These are phyloP conservation scores for Pampusana beccarii DNA, from an alignment of 2,113 vertebrate species.

Conservation along the genomic window DNA sequence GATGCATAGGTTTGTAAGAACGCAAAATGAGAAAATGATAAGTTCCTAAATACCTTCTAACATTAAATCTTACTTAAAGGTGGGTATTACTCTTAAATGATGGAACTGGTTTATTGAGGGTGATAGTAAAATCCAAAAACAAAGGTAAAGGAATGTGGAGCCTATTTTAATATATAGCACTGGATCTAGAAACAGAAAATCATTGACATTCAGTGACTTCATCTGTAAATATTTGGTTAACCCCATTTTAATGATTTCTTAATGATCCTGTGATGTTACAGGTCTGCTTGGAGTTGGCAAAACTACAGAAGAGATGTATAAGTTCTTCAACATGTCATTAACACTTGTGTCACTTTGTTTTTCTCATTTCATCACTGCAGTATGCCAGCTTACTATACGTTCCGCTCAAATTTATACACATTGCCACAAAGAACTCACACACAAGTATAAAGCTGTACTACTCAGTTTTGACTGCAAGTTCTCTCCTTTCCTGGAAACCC, in stretches of 20 bases:
- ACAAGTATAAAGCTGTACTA: neutral
- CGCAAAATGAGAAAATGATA: neutral
- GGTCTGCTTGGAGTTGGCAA: neutral
- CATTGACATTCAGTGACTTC: neutral
- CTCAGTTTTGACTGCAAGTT: neutral
- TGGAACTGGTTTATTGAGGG: neutral
- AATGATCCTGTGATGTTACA: neutral
- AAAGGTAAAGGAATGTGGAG: neutral
- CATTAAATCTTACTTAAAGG: neutral
- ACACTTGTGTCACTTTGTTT: fast-evolving
- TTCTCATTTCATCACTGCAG: neutral
- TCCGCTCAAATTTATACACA: neutral
- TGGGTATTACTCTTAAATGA: neutral
- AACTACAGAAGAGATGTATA: neutral
- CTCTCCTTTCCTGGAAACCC: neutral
- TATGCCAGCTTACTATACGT: neutral
- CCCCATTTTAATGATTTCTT: neutral
- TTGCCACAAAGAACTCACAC: neutral
- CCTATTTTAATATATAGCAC: neutral
- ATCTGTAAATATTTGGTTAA: neutral
- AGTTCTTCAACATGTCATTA: neutral
- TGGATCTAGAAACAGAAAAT: neutral
- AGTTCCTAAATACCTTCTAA: neutral
- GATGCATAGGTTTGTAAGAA: neutral
- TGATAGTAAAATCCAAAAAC: neutral